Evolutionary conservation across 2,888 invertebrate genomes (phyloP).

Genomic region (Heliconius cydno): DNA sequence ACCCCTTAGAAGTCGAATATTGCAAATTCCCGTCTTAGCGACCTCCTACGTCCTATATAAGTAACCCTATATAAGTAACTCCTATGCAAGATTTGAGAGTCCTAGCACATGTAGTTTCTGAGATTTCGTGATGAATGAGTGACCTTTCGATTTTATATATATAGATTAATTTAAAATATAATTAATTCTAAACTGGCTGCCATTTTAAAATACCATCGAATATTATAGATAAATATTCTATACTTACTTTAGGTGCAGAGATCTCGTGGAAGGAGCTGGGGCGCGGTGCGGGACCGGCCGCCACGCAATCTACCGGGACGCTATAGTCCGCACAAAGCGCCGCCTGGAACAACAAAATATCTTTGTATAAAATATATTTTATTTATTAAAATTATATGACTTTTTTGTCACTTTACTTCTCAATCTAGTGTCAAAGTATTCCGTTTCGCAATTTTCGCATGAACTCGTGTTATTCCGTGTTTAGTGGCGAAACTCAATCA

Average conservation of each 20-base stretch:
- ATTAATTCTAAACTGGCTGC: background rate
- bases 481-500: background rate
- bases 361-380: background rate
- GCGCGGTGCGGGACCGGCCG: constrained; percentile 86
- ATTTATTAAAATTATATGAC: background rate
- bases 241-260: constrained; percentile 76
- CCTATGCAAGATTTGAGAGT: no score
- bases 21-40: no score
- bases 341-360: constrained; percentile 84
- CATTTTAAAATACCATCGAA: background rate
- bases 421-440: background rate
- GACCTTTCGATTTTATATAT: no score
- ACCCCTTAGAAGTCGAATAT: no score
- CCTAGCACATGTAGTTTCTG: no score
- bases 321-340: constrained; percentile 94
- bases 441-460: background rate
- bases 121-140: no score
- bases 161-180: no score
- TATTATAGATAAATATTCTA: background rate
- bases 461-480: background rate
- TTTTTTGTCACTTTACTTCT: background rate
- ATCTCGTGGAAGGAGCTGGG: constrained; percentile 85
- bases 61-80: no score
- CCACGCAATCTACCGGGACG: constrained; percentile 92
- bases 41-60: no score